phyloP scores from a whole-genome alignment of 2,113 vertebrate genomes.

The Porphyrio hochstetteri region DNA sequence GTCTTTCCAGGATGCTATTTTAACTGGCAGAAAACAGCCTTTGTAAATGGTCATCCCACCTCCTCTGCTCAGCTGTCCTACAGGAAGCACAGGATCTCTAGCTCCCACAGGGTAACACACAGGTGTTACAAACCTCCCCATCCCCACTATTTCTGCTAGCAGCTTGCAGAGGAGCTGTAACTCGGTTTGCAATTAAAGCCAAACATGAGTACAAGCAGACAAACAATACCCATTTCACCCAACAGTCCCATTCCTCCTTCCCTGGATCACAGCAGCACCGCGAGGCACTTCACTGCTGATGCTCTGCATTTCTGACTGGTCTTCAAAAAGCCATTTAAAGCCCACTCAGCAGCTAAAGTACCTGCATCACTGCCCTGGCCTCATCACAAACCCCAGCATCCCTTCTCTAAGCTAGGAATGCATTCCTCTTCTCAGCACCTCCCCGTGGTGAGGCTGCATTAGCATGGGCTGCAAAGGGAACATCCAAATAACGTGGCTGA shows the following conservation, averaged over 20 bases:
- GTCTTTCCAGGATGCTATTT: not conserved
- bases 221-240: too few relatives aligned
- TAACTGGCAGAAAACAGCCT: not conserved
- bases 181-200: not conserved
- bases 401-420: not conserved
- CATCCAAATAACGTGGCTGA: not conserved
- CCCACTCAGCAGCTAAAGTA: not conserved
- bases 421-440: not conserved
- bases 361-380: not conserved
- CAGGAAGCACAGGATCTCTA: not conserved
- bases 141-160: not conserved
- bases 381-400: not conserved
- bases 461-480: not conserved
- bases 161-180: not conserved
- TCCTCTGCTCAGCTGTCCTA: not conserved
- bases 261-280: not conserved
- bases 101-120: not conserved
- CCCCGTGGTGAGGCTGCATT: not conserved
- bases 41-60: too few relatives aligned
- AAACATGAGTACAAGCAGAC: rapidly evolving
- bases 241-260: not conserved
- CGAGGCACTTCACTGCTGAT: not conserved
- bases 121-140: not conserved
- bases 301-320: not conserved
- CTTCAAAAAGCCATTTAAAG: not conserved